Conservation (phyloP, 92 coral and sea anemone genomes). For the Epizoanthus fatuus region DNA sequence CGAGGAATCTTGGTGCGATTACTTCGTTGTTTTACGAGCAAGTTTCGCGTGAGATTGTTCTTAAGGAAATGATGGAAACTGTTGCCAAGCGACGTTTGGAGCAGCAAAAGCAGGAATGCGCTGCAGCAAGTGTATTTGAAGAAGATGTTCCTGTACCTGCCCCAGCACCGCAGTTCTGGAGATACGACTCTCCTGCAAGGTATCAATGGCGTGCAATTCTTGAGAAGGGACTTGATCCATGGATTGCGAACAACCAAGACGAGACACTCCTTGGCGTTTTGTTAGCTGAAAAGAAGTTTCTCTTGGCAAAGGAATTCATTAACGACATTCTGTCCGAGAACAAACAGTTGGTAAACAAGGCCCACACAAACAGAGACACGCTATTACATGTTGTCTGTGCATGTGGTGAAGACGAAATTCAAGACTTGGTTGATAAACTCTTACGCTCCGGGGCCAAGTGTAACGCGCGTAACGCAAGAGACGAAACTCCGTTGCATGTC, state of each 20-base stretch:
- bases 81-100: background rate
- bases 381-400: conserved; percentile 8
- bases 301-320: conserved; percentile 9
- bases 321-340: background rate
- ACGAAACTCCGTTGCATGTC: conserved; percentile 42
- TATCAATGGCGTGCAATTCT: conserved; percentile 4
- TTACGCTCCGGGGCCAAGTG: conserved; percentile 34
- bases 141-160: background rate
- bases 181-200: background rate
- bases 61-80: background rate
- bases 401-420: conserved; percentile 23
- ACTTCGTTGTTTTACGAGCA: conserved; percentile 6
- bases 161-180: background rate
- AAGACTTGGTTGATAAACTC: conserved; percentile 24
- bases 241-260: conserved; percentile 6
- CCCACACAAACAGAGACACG: conserved; percentile 14
- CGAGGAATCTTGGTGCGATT: background rate
- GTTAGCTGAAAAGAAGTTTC: background rate
- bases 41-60: background rate
- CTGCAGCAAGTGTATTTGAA: background rate
- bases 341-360: conserved; percentile 17
- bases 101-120: background rate
- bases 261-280: conserved; percentile 2
- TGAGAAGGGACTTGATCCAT: conserved; percentile 12
- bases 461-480: conserved; percentile 29